Evolutionary conservation across 2,113 vertebrate genomes (phyloP), one percentile per base, ranked within the genome.

Genomic region (Ptyas mucosa): DNA sequence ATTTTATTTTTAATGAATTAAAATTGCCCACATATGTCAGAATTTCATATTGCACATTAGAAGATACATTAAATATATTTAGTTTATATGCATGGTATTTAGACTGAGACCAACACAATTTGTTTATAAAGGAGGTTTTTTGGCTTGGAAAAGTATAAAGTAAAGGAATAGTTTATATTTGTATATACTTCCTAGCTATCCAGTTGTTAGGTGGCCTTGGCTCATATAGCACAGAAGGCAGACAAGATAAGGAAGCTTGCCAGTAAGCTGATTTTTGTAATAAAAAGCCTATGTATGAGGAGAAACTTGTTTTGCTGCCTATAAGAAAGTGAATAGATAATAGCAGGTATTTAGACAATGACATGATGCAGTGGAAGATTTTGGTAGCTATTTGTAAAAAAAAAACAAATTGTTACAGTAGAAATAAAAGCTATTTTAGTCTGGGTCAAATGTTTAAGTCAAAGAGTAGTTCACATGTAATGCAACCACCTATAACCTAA

Each of bases 321-420:
- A 10, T 7, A 81, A 34, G 85, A 0, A 85, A 92, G n/a, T 88
- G 51, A 54, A 81, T 0, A 34, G 88, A 64, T 54, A 64, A 0
- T 8, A 2, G 64, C 15, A 3, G 0, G 8, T 85, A 46, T 51
- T 20, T 21, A 5, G 87, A 53, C 85, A 87, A 5, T 14, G 58
- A 53, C 1, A 0, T 8, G 0, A 18, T 0, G 5, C 49, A 2
- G 51, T 46, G 7, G 0, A 0, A 8, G 0, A 0, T 52, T 8
- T 88, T 6, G 52, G 49, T 69, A 23, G 64, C n/a, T 11, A n/a
- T 43, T 90, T 69, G 15, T 34, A 90, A 52, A n/a, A 87, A 39
- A 29, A 49, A 5, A 2, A 1, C 34, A 39, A 39, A 81, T 43
- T 8, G 69, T 81, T 81, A 9, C n/a, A 81, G 18, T 81, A 81